Conservation (phyloP, 2,888 invertebrate genomes). For the Melanophora roralis region DNA sequence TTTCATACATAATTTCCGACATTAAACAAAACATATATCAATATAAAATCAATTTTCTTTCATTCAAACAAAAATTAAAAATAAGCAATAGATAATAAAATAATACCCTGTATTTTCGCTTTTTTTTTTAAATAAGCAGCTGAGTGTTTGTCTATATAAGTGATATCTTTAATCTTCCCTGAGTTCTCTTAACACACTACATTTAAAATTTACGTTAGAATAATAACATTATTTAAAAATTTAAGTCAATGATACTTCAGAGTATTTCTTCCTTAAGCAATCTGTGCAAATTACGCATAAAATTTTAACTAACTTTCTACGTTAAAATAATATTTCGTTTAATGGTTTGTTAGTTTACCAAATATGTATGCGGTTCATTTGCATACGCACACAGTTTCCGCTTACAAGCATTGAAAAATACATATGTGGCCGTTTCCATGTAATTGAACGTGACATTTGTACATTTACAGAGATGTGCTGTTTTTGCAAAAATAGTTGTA, state of each 20-base stretch:
- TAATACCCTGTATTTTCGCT: too few relatives aligned
- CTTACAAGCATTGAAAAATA: neutral
- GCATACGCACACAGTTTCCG: neutral
- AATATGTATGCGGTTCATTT: constrained; percentile 31
- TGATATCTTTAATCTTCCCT: too few relatives aligned
- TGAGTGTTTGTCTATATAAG: too few relatives aligned
- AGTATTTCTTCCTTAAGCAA: constrained; percentile 58
- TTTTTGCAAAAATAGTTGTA: too few relatives aligned
- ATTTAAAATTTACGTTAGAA: neutral
- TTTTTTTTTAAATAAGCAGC: too few relatives aligned
- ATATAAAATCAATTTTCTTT: too few relatives aligned
- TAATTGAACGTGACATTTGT: too few relatives aligned
- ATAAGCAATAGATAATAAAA: too few relatives aligned
- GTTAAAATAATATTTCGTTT: constrained; percentile 27
- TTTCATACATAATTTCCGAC: too few relatives aligned
- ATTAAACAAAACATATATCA: too few relatives aligned
- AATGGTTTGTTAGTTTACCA: constrained; percentile 43
- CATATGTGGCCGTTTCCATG: neutral
- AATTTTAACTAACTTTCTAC: constrained; percentile 66
- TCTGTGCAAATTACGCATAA: constrained; percentile 73
- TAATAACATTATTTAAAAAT: constrained; percentile 6
- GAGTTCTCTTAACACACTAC: neutral
- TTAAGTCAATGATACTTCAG: constrained; percentile 11
- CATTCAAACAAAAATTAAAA: too few relatives aligned
- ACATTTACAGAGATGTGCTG: too few relatives aligned